Percentiles rank a stretch among this genome's conserved stretches.
Evolutionary conservation across 1,140 invertebrate species (phyloP).

Genomic region (Bacillus rossius): DNA sequence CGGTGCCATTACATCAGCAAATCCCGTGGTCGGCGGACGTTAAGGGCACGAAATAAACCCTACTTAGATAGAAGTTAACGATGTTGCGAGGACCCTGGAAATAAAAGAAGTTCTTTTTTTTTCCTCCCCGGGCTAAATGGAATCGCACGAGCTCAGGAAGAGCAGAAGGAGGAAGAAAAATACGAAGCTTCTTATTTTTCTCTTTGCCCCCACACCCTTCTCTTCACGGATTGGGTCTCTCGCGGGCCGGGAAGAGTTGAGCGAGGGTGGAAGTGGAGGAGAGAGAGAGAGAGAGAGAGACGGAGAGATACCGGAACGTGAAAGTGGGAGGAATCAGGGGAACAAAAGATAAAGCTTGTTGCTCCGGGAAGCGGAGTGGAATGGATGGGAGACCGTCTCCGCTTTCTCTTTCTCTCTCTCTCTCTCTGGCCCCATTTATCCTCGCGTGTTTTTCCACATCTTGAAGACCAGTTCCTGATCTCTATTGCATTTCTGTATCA

Average conservation of each 20-base stretch:
- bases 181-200: slow-evolving; percentile 24
- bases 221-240: background rate
- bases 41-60: slow-evolving; percentile 21
- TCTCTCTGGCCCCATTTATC: no score
- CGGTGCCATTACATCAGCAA: slow-evolving; percentile 18
- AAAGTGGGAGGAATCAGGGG: no score
- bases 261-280: background rate
- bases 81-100: slow-evolving; percentile 19
- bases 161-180: no score
- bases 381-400: no score
- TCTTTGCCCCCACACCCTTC: background rate
- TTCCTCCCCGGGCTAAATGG: slow-evolving; percentile 23
- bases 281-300: background rate
- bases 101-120: slow-evolving; percentile 25
- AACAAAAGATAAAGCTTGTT: no score
- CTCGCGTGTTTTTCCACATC: no score
- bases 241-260: background rate
- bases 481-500: no score
- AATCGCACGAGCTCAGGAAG: slow-evolving; percentile 23
- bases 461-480: no score
- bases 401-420: no score
- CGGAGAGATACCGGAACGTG: background rate
- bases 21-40: slow-evolving; percentile 11
- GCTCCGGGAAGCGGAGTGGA: no score
- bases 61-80: slow-evolving; percentile 26